These are phyloP conservation scores for Lithosia quadra DNA, from an alignment of 2,888 invertebrate species.

Conservation along the genomic window DNA sequence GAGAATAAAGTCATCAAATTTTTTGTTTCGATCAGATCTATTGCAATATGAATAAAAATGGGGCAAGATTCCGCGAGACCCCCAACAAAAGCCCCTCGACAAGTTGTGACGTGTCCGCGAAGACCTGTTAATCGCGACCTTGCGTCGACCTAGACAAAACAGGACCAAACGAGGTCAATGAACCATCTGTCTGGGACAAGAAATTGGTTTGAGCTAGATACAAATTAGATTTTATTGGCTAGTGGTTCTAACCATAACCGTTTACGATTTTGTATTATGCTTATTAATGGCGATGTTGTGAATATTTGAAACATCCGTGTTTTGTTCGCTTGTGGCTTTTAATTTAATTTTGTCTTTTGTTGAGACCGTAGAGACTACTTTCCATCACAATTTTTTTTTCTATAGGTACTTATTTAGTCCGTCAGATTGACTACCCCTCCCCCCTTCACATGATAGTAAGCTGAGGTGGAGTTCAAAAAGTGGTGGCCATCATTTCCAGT, in stretches of 20 bases:
- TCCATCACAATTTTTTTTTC: too few species aligned
- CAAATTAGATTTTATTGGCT: slow-evolving; percentile 20
- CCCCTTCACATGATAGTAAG: too few species aligned
- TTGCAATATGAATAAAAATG: slow-evolving; percentile 19
- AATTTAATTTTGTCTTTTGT: too few species aligned
- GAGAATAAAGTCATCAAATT: background rate
- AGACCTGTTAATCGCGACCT: slow-evolving; percentile 60
- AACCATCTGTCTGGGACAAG: slow-evolving; percentile 46
- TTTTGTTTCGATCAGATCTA: background rate
- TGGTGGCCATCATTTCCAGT: too few species aligned
- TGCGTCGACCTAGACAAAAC: slow-evolving; percentile 67
- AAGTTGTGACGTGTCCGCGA: slow-evolving; percentile 52
- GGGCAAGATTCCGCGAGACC: slow-evolving; percentile 16
- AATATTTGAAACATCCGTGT: background rate
- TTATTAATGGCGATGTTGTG: background rate
- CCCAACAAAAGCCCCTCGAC: slow-evolving; percentile 29
- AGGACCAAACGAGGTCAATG: slow-evolving; percentile 59
- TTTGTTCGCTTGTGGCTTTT: too few species aligned
- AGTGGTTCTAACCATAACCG: background rate
- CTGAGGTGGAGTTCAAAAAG: too few species aligned
- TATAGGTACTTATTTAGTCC: too few species aligned
- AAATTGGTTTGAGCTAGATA: slow-evolving; percentile 28
- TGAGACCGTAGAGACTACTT: too few species aligned
- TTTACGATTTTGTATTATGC: background rate
- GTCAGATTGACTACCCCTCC: too few species aligned